Evolutionary conservation across 2,113 vertebrate species (phyloP).

Genomic region (Myotis yumanensis): DNA sequence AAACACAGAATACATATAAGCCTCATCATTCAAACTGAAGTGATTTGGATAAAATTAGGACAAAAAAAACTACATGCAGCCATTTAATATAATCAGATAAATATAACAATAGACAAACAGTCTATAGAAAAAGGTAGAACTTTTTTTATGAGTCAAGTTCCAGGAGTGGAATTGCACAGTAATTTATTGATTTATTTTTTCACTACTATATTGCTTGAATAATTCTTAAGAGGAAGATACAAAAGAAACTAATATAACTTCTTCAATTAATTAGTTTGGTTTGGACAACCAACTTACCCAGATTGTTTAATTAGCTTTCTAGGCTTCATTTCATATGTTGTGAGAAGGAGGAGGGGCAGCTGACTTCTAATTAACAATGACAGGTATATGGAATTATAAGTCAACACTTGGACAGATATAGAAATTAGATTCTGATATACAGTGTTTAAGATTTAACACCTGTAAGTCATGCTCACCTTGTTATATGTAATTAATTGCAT

Average conservation of each 20-base stretch:
- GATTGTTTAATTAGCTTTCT: neutral
- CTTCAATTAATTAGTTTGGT: neutral
- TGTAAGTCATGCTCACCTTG: neutral
- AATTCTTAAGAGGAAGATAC: neutral
- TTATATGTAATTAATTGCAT: neutral
- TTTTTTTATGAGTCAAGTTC: neutral
- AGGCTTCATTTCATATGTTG: neutral
- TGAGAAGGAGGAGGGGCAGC: neutral
- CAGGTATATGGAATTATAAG: neutral
- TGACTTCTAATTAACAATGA: neutral
- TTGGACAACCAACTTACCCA: neutral
- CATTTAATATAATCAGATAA: neutral
- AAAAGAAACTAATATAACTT: neutral
- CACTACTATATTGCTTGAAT: neutral
- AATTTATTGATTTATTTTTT: neutral
- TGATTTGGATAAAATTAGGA: neutral
- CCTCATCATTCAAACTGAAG: neutral
- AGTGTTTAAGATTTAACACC: neutral
- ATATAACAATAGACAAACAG: neutral
- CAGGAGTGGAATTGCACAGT: neutral
- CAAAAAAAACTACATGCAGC: neutral
- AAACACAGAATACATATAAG: neutral
- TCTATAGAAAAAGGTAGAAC: neutral
- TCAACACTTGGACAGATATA: neutral
- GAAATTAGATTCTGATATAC: neutral